Conservation (phyloP, 2,888 invertebrate species). For the Drosophila siamana region DNA sequence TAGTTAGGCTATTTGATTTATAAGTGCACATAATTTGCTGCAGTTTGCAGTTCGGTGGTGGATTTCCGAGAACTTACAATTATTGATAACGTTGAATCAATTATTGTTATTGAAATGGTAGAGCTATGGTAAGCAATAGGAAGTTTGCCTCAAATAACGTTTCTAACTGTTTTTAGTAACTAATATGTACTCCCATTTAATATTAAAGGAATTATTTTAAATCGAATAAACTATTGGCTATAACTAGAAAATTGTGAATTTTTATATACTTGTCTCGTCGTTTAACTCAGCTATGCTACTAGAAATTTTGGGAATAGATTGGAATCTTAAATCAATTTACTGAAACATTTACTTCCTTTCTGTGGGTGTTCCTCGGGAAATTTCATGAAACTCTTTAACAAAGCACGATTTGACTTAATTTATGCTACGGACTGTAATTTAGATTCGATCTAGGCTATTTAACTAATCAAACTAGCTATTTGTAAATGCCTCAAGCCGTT, state of each 20-base stretch:
- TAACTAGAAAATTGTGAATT: no score
- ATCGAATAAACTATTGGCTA: no score
- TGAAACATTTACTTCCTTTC: not conserved
- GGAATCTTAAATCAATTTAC: conserved; percentile 8
- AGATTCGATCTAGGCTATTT: not conserved
- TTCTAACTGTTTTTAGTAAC: no score
- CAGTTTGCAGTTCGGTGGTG: conserved; percentile 42
- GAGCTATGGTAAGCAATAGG: not conserved
- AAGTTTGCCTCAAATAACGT: not conserved
- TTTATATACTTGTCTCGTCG: no score
- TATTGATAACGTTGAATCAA: conserved; percentile 10
- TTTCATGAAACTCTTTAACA: no score
- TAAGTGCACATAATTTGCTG: conserved; percentile 63
- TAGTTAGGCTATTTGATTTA: conserved; percentile 77
- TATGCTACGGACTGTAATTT: not conserved
- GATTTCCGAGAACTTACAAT: conserved; percentile 24
- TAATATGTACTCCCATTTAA: no score
- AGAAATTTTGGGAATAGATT: no score
- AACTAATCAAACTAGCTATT: not conserved
- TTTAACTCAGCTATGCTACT: no score
- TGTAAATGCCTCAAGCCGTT: not conserved
- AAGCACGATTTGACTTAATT: not conserved
- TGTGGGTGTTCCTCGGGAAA: not conserved
- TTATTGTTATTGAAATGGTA: conserved; percentile 1
- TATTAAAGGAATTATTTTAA: no score